Conservation (phyloP, 2,888 invertebrate genomes). For the Euplexia lucipara region DNA sequence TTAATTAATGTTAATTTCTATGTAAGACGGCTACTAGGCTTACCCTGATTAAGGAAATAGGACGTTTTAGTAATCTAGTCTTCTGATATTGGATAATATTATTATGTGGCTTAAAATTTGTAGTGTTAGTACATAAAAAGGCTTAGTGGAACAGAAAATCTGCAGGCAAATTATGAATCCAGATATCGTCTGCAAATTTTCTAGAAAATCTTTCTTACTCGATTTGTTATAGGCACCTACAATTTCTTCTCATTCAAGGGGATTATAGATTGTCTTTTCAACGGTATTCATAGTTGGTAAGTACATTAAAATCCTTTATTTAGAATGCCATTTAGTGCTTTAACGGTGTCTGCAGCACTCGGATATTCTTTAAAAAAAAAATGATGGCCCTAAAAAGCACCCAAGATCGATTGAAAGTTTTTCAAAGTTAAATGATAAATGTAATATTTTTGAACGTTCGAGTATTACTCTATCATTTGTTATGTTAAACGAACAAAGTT, state of each 20-base stretch:
- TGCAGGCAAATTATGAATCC: slow-evolving; percentile 1
- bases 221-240: neutral
- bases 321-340: neutral
- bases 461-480: slow-evolving; percentile 33
- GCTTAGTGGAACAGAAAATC: neutral
- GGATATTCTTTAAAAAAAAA: neutral
- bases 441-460: slow-evolving; percentile 15
- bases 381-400: slow-evolving; percentile 13
- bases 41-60: slow-evolving; percentile 47
- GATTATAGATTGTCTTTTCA: neutral
- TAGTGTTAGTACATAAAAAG: neutral
- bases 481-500: slow-evolving; percentile 50
- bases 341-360: slow-evolving; percentile 14
- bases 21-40: slow-evolving; percentile 60
- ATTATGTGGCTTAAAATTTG: neutral
- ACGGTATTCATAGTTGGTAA: neutral
- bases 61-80: slow-evolving; percentile 7
- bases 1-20: slow-evolving; percentile 58
- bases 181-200: slow-evolving; percentile 1
- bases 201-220: neutral
- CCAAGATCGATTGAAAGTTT: slow-evolving; percentile 24
- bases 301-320: neutral
- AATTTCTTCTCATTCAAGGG: neutral
- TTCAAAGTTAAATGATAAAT: slow-evolving; percentile 33
- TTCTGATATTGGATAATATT: neutral